Base-by-base conservation (phyloP, 2,797 vertebrate species). In the Anguilla obscura region DNA sequence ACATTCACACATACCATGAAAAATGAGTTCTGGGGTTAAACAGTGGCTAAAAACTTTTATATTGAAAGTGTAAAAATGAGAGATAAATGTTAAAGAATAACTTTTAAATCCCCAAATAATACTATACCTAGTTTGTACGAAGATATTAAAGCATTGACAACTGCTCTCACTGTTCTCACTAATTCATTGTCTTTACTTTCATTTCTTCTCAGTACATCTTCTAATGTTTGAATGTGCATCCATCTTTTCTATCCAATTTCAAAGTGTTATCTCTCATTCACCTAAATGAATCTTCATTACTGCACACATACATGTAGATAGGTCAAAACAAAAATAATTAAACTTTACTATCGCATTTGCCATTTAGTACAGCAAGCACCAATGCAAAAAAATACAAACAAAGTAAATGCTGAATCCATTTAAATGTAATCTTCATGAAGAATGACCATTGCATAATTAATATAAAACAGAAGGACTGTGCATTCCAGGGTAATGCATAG, bases 261-360 rank as follows among this genome's bases (percentile, higher is more conserved):
- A 3, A 27, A 8, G n/a, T 12, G 66, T 33, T 2, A 48, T 71
- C 45, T 74, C 54, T 52, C 48, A 60, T 40, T 76, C 40, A 30
- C n/a, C 48, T 52, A 87, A 5, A 85, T 24, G 18, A 82, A 60
- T 60, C 8, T 85, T 52, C 84, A 85, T n/a, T 80, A 56, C 36
- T 66, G 9, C 30, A 30, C 18, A 87, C 18, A 69, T 10, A 66
- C 4, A 52, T 58, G 10, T 30, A 76, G 36, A 60, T 36, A 87
- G 80, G 52, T 66, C 56, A 63, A 24, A 45, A 33, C 9, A 60
- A n/a, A 66, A 66, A 24, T 5, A 66, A 3, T 69, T 9, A 12
- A 71, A 79, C 30, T 16, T 36, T 76, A 79, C 21, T 1, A 82
- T 82, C 45, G 50, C 21, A 82, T 48, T 76, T 40, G 3, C 12